Percentiles rank a stretch among this genome's conserved stretches.
Conservation (phyloP, 1,140 invertebrate genomes). For the Zophobas atratus region DNA sequence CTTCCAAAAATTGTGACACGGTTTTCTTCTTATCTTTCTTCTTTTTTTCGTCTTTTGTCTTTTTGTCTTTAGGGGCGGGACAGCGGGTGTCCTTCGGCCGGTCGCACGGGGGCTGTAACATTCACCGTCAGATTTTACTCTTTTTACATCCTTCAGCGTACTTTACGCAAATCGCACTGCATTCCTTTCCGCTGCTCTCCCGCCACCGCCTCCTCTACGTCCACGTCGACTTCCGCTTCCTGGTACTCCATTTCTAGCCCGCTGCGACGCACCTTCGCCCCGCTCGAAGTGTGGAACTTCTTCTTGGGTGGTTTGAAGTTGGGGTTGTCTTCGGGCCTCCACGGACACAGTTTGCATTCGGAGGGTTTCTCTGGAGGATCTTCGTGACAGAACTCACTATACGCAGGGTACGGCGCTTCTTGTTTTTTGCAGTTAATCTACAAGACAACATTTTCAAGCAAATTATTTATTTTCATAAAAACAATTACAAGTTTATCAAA, state of each 20-base stretch:
- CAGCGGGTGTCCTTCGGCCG: constrained; percentile 12
- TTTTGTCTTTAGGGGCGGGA: constrained; percentile 6
- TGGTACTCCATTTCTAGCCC: constrained; percentile 2
- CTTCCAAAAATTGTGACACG: not conserved
- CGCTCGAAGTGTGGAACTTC: constrained; percentile 33
- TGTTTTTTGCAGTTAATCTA: constrained; percentile 50
- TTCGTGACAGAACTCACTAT: constrained; percentile 51
- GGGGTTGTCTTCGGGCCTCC: constrained; percentile 47
- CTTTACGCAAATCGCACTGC: constrained; percentile 27
- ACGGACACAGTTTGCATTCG: constrained; percentile 54
- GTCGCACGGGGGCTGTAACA: constrained; percentile 24
- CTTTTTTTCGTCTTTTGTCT: not conserved
- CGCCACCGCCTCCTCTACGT: not conserved
- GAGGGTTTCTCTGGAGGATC: constrained; percentile 44
- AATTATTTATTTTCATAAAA: constrained; percentile 12
- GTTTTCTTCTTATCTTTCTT: constrained; percentile 29
- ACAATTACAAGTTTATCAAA: constrained; percentile 32
- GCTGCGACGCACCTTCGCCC: not conserved
- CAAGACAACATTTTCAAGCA: constrained; percentile 2
- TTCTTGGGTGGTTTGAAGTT: constrained; percentile 50
- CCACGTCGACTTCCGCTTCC: not conserved
- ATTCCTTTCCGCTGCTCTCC: not conserved
- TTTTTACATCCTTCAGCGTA: not conserved
- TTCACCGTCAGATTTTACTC: not conserved
- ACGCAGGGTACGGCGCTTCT: constrained; percentile 51